Evolutionary conservation across 2,888 invertebrate species (phyloP).

Genomic region (Xestoiulus laeticollis): DNA sequence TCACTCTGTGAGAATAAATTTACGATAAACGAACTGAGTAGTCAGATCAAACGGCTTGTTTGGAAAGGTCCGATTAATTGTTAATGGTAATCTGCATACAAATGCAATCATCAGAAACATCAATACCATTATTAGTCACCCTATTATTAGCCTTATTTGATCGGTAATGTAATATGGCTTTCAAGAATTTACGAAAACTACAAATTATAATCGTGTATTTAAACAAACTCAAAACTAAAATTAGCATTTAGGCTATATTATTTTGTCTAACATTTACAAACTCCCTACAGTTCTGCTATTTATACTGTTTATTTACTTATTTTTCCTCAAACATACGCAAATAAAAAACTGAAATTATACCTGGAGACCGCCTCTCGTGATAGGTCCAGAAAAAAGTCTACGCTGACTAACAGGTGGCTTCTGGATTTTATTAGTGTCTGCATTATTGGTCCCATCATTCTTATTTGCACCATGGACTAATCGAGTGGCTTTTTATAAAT

Average conservation of each 20-base stretch:
- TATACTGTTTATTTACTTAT: too few species aligned
- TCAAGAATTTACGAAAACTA: not conserved
- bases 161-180: not conserved
- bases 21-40: not conserved
- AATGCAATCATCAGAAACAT: not conserved
- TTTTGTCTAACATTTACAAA: too few species aligned
- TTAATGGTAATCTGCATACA: not conserved
- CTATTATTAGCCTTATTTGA: not conserved
- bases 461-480: not conserved
- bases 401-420: not conserved
- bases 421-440: not conserved
- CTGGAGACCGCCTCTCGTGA: not conserved
- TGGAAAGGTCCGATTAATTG: not conserved
- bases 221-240: too few species aligned
- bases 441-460: not conserved
- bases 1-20: constrained; percentile 32
- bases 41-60: not conserved
- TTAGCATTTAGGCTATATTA: too few species aligned
- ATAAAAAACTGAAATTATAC: not conserved
- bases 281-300: too few species aligned
- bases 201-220: not conserved
- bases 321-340: too few species aligned
- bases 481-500: not conserved
- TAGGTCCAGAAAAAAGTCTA: not conserved
- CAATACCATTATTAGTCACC: not conserved